phyloP scores from a whole-genome alignment of 64 coral and sea anemone genomes.

The Dendrophyllia cribrosa region DNA sequence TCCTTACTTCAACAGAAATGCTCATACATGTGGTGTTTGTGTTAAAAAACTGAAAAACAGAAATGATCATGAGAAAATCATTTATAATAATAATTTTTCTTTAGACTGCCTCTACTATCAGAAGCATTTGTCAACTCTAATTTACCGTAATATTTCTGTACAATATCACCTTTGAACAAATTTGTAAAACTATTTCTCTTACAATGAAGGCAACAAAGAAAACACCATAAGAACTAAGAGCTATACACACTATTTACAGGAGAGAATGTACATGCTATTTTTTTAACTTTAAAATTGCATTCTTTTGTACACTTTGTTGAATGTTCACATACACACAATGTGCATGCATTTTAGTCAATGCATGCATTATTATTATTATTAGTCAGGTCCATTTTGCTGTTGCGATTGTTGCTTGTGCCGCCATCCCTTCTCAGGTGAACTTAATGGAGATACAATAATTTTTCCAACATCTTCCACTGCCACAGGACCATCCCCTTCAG shows the following conservation, averaged over 20 bases:
- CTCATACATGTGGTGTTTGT: neutral
- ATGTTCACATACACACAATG: neutral
- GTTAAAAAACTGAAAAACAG: neutral
- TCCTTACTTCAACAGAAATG: neutral
- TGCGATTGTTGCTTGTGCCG: constrained; percentile 84
- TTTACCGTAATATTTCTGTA: neutral
- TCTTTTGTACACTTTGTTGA: neutral
- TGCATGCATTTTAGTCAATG: neutral
- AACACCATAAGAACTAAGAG: neutral
- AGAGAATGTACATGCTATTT: neutral
- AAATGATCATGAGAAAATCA: neutral
- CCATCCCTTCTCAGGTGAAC: constrained; percentile 96
- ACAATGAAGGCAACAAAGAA: neutral
- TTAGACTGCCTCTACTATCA: neutral
- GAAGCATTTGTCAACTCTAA: neutral
- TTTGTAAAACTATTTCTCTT: constrained; percentile 1
- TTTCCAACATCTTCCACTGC: constrained; percentile 84
- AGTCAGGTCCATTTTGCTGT: constrained; percentile 80
- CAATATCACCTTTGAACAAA: neutral
- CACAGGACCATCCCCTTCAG: constrained; percentile 7
- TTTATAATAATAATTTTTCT: neutral
- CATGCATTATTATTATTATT: neutral
- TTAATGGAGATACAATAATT: constrained; percentile 89
- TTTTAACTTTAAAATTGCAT: neutral
- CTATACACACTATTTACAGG: constrained; percentile 37